Evolutionary conservation across 92 coral and sea anemone species (phyloP), one percentile per base, ranked within the genome.

Genomic region (Ricordea florida): DNA sequence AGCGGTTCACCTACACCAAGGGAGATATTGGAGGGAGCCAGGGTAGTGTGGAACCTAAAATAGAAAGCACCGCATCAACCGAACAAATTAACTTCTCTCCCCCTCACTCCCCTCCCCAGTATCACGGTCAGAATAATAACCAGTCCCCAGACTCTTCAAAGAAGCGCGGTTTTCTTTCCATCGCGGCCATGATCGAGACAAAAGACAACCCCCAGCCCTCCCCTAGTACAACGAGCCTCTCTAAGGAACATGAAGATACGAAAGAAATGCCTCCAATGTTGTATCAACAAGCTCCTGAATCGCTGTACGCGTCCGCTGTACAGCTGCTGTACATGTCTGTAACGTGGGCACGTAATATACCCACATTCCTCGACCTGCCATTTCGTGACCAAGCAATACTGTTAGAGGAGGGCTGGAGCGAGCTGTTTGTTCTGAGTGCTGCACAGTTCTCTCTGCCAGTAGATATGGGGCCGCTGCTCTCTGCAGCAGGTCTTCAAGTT

Each of bases 361-460:
- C 99, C 6, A 96, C 94, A 51, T 96, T 96, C 58, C 78, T 96
- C 52, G 97, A 92, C 31, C 89, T 96, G n/a, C 99, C 99, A 41
- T 96, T 96, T 66, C 94, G 99, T 7, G 99, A 96, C 68, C 99
- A 96, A 65, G 99, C 99, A 1, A 96, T 96, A 63, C 69, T 96
- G 76, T 79, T 96, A 30, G 99, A 96, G 81, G 99, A 96, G 65
- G 96, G 97, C 36, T 96, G 99, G 99, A 96, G 99, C 80, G 99
- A 96, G 86, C 77, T 96, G 82, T 96, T 96, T 69, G 92, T 96
- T 6, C 70, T 96, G 30, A 96, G 97, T 51, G 87, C 97, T 11
- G 97, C 97, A 34, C 97, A 96, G 87, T 92, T 82, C 64, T 92
- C 92, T 62, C 86, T 92, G 24, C 93, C 99, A 8, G 76, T 92